Evolutionary conservation across 2,113 vertebrate species (phyloP), one percentile per base, ranked within the genome.

Genomic region (Chlorodrepanis virens): DNA sequence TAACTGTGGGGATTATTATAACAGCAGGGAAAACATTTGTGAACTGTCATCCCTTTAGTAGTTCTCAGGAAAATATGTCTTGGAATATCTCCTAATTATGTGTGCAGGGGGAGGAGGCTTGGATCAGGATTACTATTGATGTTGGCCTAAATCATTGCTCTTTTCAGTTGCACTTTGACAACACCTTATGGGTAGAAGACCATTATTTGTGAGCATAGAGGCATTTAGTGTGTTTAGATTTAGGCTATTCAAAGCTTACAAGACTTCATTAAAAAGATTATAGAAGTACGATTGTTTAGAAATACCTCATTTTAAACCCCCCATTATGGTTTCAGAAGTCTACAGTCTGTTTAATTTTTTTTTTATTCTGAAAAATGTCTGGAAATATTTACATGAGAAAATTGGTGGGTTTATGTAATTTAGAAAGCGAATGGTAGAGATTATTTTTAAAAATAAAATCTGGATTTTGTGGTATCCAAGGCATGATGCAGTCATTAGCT

Each of bases 51-150:
- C 71, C 74, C 29, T 91, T 92, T 92, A 59, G 50, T 83, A 77
- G 42, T 67, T 72, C 60, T 74, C 78, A 59, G 63, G 59, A 82
- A 92, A 94, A 92, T 61, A 63, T 56, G 37, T 86, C 85, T 93
- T 67, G 87, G 92, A 94, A 77, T 95, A 71, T 74, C 61, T 97
- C 89, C 82, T 90, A 87, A 94, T 94, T 79, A 84, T 86, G 67
- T 89, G 79, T 92, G 83, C 64, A 33, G 44, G 52, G 59, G 92
- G 68, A 83, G 68, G 79, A 86, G 76, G 78, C 59, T 94, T 90
- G 90, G 83, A 92, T 90, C 40, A 6, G 68, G 63, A 80, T 90
- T 91, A 28, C 78, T 93, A 45, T 88, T 96, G 93, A 59, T 90
- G 63, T 96, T 83, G 93, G 85, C 71, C 82, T 90, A 67, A 93